Percentiles rank a stretch among this genome's conserved stretches.
Evolutionary conservation across 2,113 vertebrate species (phyloP).

Genomic region (Phalacrocorax carbo): DNA sequence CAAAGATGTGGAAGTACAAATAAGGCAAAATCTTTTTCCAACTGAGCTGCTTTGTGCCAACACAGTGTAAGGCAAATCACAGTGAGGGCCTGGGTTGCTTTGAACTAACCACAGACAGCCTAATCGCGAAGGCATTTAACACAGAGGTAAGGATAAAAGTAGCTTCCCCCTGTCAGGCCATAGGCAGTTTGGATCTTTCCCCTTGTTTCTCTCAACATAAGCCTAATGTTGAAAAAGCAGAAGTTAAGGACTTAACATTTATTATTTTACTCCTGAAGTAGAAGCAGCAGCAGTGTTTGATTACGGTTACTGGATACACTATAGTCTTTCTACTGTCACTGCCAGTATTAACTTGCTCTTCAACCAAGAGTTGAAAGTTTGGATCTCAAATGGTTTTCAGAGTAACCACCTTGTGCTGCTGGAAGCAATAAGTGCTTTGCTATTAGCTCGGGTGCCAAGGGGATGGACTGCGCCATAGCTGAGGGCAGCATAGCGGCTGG

Average conservation of each 20-base stretch:
- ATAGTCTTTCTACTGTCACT: background rate
- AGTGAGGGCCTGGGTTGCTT: fast-evolving
- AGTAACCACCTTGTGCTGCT: background rate
- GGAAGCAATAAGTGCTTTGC: background rate
- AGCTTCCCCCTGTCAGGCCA: background rate
- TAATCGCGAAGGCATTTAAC: background rate
- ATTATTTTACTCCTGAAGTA: background rate
- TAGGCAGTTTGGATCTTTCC: background rate
- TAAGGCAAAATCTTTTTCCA: background rate
- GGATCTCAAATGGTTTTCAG: background rate
- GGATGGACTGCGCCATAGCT: fast-evolving
- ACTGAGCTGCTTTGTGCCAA: background rate
- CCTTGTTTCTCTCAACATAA: background rate
- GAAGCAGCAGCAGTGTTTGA: background rate
- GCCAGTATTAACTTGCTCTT: background rate
- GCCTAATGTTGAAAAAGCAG: background rate
- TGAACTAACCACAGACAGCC: background rate
- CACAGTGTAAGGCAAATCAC: fast-evolving
- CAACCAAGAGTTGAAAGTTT: background rate
- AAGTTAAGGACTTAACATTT: background rate
- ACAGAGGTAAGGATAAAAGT: background rate
- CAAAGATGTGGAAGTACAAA: background rate
- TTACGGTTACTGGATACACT: background rate
- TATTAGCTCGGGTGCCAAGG: background rate
- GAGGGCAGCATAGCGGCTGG: background rate